Evolutionary conservation across 2,797 vertebrate genomes (phyloP).

Genomic region (Graptemys geographica): DNA sequence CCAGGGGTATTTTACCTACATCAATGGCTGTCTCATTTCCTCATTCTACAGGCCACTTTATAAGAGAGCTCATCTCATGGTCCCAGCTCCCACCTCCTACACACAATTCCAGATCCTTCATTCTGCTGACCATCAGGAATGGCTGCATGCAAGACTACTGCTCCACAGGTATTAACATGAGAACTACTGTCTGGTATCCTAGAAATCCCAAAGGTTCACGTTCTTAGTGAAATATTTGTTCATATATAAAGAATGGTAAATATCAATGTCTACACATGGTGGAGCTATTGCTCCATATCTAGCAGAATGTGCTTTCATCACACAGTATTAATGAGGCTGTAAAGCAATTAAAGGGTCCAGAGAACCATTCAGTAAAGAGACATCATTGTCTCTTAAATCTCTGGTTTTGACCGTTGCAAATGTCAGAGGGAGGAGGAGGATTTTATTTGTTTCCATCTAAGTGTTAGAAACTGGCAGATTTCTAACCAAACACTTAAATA

Average conservation of each 20-base stretch:
- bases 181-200: neutral
- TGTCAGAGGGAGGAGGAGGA: neutral
- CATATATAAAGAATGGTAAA: neutral
- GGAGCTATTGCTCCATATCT: slow-evolving; percentile 57
- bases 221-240: neutral
- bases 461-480: neutral
- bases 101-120: neutral
- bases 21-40: neutral
- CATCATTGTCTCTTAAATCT: neutral
- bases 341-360: neutral
- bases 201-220: fast-evolving
- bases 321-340: neutral
- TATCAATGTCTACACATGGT: slow-evolving; percentile 38
- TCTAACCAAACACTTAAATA: neutral
- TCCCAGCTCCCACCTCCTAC: neutral
- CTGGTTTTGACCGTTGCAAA: neutral
- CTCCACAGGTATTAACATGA: neutral
- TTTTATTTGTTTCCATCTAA: neutral
- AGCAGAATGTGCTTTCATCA: neutral
- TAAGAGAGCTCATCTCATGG: neutral
- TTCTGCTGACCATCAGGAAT: neutral
- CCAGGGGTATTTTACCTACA: neutral
- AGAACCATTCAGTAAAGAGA: neutral
- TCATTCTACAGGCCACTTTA: neutral
- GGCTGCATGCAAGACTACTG: neutral